Percentiles rank a stretch among this genome's conserved stretches.
Conservation (phyloP, 2,888 invertebrate genomes). For the Melieria crassipennis region DNA sequence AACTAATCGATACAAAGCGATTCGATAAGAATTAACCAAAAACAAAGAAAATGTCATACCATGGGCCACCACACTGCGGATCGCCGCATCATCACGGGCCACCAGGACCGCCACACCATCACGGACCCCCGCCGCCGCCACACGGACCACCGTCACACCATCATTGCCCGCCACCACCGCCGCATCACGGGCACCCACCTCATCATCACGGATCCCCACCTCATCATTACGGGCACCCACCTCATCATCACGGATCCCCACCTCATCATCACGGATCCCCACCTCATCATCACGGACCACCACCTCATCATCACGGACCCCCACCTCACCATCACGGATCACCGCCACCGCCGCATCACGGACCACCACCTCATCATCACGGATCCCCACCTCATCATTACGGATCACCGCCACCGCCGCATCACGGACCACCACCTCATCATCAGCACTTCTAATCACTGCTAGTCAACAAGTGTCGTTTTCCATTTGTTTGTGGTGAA, state of each 20-base stretch:
- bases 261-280: slow-evolving; percentile 31
- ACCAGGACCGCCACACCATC: slow-evolving; percentile 1
- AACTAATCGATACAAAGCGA: too few species aligned
- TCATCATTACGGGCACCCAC: slow-evolving; percentile 12
- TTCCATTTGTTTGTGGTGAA: neutral
- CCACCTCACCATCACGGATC: neutral
- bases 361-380: neutral
- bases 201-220: slow-evolving; percentile 17
- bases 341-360: slow-evolving; percentile 3
- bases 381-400: slow-evolving; percentile 12
- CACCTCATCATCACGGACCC: slow-evolving; percentile 21
- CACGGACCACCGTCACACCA: slow-evolving; percentile 3
- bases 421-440: slow-evolving; percentile 10
- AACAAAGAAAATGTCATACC: slow-evolving; percentile 9
- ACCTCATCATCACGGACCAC: slow-evolving; percentile 40
- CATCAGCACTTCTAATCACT: slow-evolving; percentile 1
- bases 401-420: neutral
- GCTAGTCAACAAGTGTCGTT: neutral
- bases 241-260: slow-evolving; percentile 13
- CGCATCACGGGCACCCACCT: slow-evolving; percentile 6
- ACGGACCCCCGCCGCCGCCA: too few species aligned
- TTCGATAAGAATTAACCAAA: too few species aligned
- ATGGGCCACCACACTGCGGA: slow-evolving; percentile 1
- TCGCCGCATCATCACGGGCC: slow-evolving; percentile 13
- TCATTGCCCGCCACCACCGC: slow-evolving; percentile 4